Conservation (phyloP, 2,888 invertebrate genomes). For the Scrobipalpa atriplicella region DNA sequence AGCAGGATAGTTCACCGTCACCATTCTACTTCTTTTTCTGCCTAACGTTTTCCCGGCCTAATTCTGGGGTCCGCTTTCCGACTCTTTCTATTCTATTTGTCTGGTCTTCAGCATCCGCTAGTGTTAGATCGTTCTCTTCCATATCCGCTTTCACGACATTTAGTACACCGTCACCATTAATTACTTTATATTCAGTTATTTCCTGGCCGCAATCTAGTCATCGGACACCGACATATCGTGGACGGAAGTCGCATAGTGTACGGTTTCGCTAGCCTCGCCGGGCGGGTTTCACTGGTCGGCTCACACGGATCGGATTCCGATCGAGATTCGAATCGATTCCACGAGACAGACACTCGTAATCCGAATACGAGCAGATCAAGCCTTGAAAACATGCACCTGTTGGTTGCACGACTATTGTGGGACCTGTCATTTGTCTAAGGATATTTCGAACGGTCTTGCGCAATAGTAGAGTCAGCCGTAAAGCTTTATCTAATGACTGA, state of each 20-base stretch:
- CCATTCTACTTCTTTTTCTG: neutral
- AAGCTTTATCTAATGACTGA: neutral
- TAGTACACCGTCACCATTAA: neutral
- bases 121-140: too few species aligned
- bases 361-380: neutral
- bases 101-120: too few species aligned
- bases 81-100: too few species aligned
- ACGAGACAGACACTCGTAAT: slow-evolving; percentile 7
- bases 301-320: slow-evolving; percentile 53
- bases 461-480: neutral
- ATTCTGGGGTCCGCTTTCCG: too few species aligned
- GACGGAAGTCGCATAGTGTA: slow-evolving; percentile 77
- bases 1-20: neutral
- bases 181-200: neutral
- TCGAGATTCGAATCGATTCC: slow-evolving; percentile 69
- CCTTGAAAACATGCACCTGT: slow-evolving; percentile 8
- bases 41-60: too few species aligned
- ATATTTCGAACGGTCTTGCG: neutral
- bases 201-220: slow-evolving; percentile 47
- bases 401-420: neutral
- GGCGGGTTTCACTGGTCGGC: slow-evolving; percentile 56
- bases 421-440: slow-evolving; percentile 9
- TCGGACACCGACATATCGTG: slow-evolving; percentile 58
- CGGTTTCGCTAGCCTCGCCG: slow-evolving; percentile 68
- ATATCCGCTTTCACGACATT: too few species aligned